These are phyloP conservation scores for Osmoderma eremita DNA, from an alignment of 2,888 invertebrate genomes.

Conservation along the genomic window DNA sequence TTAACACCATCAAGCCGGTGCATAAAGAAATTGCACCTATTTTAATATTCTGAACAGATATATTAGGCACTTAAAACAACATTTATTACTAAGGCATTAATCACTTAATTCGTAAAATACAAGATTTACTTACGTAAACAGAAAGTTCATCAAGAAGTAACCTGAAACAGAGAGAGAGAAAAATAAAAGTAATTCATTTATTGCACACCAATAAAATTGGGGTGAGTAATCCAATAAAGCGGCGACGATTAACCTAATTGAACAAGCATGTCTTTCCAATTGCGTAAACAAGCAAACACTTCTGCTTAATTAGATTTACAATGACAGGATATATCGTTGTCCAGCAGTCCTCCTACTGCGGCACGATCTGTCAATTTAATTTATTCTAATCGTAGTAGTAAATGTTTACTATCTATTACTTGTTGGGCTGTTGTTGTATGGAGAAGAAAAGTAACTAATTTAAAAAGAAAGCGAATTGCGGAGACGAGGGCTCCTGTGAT, in stretches of 20 bases:
- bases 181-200: background rate
- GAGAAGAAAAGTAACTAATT: conserved; percentile 26
- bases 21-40: no score
- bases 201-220: no score
- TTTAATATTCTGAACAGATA: no score
- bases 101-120: no score
- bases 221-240: background rate
- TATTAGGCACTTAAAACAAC: no score
- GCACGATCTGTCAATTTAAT: conserved; percentile 9
- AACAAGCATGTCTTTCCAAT: conserved; percentile 8
- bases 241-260: conserved; percentile 10
- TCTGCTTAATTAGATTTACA: conserved; percentile 26
- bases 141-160: conserved; percentile 22
- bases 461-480: background rate
- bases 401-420: background rate
- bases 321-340: conserved; percentile 12
- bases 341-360: background rate
- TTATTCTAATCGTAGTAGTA: no score
- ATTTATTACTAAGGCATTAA: no score
- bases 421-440: background rate
- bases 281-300: conserved; percentile 29
- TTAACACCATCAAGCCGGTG: no score
- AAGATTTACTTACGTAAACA: conserved; percentile 16
- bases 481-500: no score
- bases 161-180: conserved; percentile 12